Percentiles rank a stretch among this genome's conserved stretches.
These are phyloP conservation scores for Cecidostiba fungosa DNA, from an alignment of 2,888 invertebrate species.

Conservation along the genomic window DNA sequence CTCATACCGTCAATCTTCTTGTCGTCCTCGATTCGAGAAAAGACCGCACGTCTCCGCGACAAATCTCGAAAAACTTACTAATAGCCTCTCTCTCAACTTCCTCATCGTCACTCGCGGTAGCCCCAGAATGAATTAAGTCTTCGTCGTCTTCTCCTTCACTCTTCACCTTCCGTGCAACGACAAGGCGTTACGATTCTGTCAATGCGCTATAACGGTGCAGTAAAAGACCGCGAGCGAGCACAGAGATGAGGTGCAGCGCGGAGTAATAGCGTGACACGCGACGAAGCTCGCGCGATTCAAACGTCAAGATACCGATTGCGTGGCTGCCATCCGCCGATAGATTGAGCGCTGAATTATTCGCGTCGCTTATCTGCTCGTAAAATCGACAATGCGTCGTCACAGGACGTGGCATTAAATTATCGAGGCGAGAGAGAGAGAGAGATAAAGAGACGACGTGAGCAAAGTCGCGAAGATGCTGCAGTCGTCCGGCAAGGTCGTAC, in stretches of 20 bases:
- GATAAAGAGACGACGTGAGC: background rate
- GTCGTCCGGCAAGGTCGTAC: conserved; percentile 36
- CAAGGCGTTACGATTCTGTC: conserved; percentile 71
- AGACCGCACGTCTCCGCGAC: background rate
- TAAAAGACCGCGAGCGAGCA: conserved; percentile 55
- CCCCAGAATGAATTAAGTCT: conserved; percentile 49
- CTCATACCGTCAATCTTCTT: background rate
- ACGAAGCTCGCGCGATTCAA: conserved; percentile 70
- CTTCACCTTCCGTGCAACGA: conserved; percentile 31
- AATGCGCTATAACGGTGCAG: conserved; percentile 67
- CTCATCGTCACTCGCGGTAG: background rate
- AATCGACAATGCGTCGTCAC: conserved; percentile 69
- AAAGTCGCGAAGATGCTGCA: background rate
- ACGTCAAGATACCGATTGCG: conserved; percentile 72
- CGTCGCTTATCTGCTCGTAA: conserved; percentile 72
- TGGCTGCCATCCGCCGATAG: conserved; percentile 69
- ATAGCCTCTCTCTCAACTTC: conserved; percentile 30
- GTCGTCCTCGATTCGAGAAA: background rate
- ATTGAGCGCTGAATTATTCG: conserved; percentile 76
- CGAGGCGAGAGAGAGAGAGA: conserved; percentile 42
- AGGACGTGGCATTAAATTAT: conserved; percentile 74
- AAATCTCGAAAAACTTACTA: background rate
- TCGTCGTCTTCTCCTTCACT: conserved; percentile 27
- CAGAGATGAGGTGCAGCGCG: conserved; percentile 42
- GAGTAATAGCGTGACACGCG: conserved; percentile 58